Base-by-base conservation (phyloP, 2,888 invertebrate species). In the Microplitis deprimator region DNA sequence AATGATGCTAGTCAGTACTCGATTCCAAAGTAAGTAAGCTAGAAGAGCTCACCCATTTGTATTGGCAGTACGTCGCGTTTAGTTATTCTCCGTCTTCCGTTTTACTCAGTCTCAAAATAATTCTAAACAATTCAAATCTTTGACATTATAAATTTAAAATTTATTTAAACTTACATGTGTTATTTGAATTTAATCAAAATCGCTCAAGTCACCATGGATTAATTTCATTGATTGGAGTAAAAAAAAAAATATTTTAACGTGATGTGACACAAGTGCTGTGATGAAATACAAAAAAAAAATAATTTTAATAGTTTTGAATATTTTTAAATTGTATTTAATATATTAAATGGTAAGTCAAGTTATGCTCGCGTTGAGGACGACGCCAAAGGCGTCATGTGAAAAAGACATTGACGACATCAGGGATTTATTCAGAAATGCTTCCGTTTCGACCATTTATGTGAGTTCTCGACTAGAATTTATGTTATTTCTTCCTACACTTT, bases 381-480 rank as follows among this genome's bases (percentile, higher is more conserved):
- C 87, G 82, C 87, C 88, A 80, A 86, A 84, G 82, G 84, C 87
- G 76, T 86, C 88, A 79, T 85, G 85, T 72, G 81, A 80, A 79
- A 84, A 85, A 79, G 89, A 89, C 81, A 85, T 88, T 79, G 89
- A 89, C 84, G 89, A 89, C 83, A 86, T 89, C 83, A 85, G 89
- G 84, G 88, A 89, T 82, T 88, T 89, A 86, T 86, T 88, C 82
- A 88, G 89, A 83, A 89, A 85, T 81, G 87, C 88, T 82, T 85
- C 86, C 83, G 87, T 89, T 83, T 87, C 89, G 13, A 88, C 88
- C 78, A 83, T 88, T 85, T 89, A 89, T 82, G 89, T 89, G 86
- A 89, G 89, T 89, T 61, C 65, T 68, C 61, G 38, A 71, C 62
- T 50, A 68, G 20, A 50, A 59, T 60, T 10, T 13, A 39, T 39